Evolutionary conservation across 2,113 vertebrate genomes (phyloP).

Genomic region (Thermophis baileyi): DNA sequence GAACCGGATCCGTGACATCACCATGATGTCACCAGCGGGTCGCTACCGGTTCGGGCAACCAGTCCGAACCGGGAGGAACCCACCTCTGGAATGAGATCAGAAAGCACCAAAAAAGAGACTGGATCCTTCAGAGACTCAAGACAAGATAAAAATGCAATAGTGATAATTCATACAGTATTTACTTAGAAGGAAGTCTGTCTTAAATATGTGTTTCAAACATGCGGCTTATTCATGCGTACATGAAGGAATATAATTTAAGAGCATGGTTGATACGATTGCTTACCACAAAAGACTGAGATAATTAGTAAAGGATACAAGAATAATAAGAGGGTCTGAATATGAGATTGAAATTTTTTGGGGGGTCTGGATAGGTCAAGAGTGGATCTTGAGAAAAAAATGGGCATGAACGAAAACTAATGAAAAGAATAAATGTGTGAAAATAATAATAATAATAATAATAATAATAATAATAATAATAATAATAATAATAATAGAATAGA

Average conservation of each 20-base stretch:
- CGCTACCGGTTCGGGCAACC: too few relatives aligned
- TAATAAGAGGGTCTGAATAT: not conserved
- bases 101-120: not conserved
- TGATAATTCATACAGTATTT: not conserved
- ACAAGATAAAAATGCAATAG: not conserved
- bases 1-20: too few relatives aligned
- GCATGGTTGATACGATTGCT: not conserved
- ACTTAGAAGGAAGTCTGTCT: not conserved
- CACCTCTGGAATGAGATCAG: too few relatives aligned
- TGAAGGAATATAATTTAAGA: not conserved
- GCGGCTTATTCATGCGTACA: not conserved
- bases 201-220: not conserved
- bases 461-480: too few relatives aligned
- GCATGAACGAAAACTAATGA: not conserved
- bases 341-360: not conserved
- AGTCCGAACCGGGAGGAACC: too few relatives aligned
- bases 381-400: not conserved
- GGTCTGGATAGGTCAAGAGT: not conserved
- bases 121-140: not conserved
- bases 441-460: too few relatives aligned
- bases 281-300: not conserved
- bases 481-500: too few relatives aligned
- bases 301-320: not conserved
- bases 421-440: too few relatives aligned
- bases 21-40: too few relatives aligned